Base-by-base conservation (phyloP, 1,140 invertebrate genomes). In the Platorchestia sp. region DNA sequence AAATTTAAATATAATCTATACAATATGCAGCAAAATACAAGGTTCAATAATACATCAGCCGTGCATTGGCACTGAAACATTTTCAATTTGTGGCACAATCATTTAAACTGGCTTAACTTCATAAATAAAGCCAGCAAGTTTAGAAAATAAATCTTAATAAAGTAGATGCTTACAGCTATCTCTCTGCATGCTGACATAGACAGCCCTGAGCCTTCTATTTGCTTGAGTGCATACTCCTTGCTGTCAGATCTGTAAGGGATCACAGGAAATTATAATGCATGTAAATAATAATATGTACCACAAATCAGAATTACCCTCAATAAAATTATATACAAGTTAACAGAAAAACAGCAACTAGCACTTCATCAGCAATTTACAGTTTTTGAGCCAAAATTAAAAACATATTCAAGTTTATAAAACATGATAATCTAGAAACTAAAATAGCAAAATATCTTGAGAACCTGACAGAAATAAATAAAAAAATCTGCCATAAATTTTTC, bases 101-200 rank as follows among this genome's bases (percentile, higher is more conserved):
- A n/a, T n/a, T n/a, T n/a, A n/a, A n/a, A n/a, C n/a, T n/a, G n/a
- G n/a, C n/a, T n/a, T n/a, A n/a, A n/a, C n/a, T n/a, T n/a, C n/a
- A n/a, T n/a, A n/a, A 51, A 51, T 19, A 7, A 7, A 51, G 47
- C 47, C 47, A 7, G 19, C 47, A 51, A 51, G 6, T 51, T 51
- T 51, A 51, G 47, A 6, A 51, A 51, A 51, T 51, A 7, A 51
- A 51, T 51, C 19, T 51, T 51, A 51, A 51, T 51, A 44, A 95
- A 53, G 7, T 43, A 43, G 14, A 43, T 42, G 96, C 98, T 98
- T 97, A 99, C 98, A 93, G 99, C 99, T 96, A 99, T 99, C 98
- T 99, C 99, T 97, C 99, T 98, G 97, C 99, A 99, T 45, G 99
- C 99, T 95, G 99, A 99, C 99, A 99, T 99, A 1, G 99, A 99